Base-by-base conservation (phyloP, 2,113 vertebrate species). In the Glaucomys volans region DNA sequence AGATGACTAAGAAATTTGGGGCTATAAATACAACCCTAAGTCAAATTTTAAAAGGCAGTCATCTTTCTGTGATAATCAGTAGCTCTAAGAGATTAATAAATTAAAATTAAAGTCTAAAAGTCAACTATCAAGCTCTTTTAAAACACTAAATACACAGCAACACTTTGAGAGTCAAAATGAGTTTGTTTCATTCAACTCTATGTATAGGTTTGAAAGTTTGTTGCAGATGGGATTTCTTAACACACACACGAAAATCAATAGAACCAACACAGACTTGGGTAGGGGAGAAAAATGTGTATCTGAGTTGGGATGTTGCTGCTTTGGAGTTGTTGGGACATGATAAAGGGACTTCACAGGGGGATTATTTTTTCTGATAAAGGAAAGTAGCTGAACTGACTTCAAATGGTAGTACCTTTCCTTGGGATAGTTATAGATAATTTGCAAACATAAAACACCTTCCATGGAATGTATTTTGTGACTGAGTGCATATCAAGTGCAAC, bases 31-130 rank as follows among this genome's bases (percentile, higher is more conserved):
- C 5, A 71, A 89, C 35, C 50, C 14, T 72, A 79, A 91, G 84
- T 50, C 54, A 91, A 82, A 86, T 47, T 81, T 92, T 54, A 81
- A 94, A 94, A 59, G 17, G 44, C 44, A 97, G 11, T 3, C 8
- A n/a, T 28, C 13, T 86, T 91, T 95, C 24, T 75, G 35, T 32
- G 20, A 86, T 10, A 87, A 54, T 42, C 59, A 84, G 47, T 9
- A 91, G 37, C 22, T 74, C 92, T 77, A 67, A 20, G 2, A 79
- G 20, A 67, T 32, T 24, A 92, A 90, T 82, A 88, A 89, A 72
- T 75, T 79, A 66, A 95, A 85, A 95, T 69, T 5, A 86, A 96
- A 96, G 37, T 24, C 50, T 82, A 30, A 64, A 88, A 72, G 42
- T 7, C 37, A 64, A 52, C 77, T 57, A 42, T n/a, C 26, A 54